Conservation (phyloP, 2,113 vertebrate genomes). For the Chloropsis cyanopogon region DNA sequence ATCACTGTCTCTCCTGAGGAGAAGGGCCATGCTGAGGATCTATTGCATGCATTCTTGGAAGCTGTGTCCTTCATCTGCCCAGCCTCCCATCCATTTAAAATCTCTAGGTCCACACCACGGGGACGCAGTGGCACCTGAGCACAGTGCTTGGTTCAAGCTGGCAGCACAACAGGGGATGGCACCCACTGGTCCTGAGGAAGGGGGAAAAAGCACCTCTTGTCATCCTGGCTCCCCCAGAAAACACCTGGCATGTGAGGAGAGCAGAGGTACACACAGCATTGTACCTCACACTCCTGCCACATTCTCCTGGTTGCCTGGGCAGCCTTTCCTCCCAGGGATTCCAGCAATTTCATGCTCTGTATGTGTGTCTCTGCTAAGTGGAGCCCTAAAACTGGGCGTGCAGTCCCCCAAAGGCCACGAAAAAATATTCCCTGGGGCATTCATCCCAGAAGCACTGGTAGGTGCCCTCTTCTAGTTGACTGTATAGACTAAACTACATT, state of each 20-base stretch:
- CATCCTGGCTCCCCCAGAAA: neutral
- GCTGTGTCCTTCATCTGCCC: neutral
- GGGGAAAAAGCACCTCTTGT: neutral
- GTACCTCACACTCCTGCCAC: neutral
- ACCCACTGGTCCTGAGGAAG: neutral
- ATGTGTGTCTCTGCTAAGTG: neutral
- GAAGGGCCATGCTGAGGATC: neutral
- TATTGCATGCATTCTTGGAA: neutral
- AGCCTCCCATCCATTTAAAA: neutral
- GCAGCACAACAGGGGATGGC: neutral
- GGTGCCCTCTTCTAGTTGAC: neutral
- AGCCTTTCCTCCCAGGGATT: neutral
- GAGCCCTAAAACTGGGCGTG: neutral
- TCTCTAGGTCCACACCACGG: neutral
- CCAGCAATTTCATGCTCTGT: neutral
- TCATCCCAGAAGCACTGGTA: neutral
- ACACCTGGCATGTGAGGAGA: neutral
- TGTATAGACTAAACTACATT: neutral
- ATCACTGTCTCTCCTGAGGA: neutral
- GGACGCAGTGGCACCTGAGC: neutral
- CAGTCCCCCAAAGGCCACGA: neutral
- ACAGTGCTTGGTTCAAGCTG: neutral
- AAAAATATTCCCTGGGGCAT: neutral
- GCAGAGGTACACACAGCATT: neutral
- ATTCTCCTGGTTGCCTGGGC: neutral